Evolutionary conservation across 2,888 invertebrate genomes (phyloP), one percentile per base, ranked within the genome.

Genomic region (Lithosia quadra): DNA sequence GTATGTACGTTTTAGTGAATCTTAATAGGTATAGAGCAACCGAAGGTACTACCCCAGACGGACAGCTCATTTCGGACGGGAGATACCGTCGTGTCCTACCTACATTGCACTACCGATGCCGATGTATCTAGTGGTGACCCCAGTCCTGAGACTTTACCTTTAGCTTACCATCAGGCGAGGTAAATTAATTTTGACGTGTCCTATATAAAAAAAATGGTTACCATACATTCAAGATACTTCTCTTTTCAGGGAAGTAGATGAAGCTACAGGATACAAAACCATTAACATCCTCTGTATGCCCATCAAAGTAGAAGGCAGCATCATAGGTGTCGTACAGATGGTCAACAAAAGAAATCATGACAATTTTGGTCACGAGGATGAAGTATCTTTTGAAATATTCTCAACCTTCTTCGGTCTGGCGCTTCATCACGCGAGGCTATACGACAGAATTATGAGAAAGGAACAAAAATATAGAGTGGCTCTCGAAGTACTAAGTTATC

Each of bases 311-410:
- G 94, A 97, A 69, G 97, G 97, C 49, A 96, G 95, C 72, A 96
- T 98, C 11, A 98, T 98, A 71, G 98, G 98, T 1, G 98, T 98
- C 0, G 98, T 98, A 0, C 98, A 98, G 91, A 98, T 98, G 98
- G 97, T 98, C 0, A 97, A 97, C 80, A 97, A 97, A 84, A 92
- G 95, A 22, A 90, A 91, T n/a, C 96, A 95, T 0, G 87, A 75
- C 87, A 80, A 78, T 18, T 97, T 96, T 90, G 94, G 94, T 7
- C 93, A 90, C 82, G 96, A 97, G 60, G 98, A 98, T 82, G 98
- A 98, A 87, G 96, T 97, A 67, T 96, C 97, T 0, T 98, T 98
- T 89, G 97, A 97, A 87, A 97, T 97, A 75, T 98, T 98, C 86
- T 97, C 98, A 0, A 96, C 98, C 10, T 98, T 98, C 86, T 98